Conservation (phyloP, 2,888 invertebrate genomes). For the Rambutsinella grinnellia region DNA sequence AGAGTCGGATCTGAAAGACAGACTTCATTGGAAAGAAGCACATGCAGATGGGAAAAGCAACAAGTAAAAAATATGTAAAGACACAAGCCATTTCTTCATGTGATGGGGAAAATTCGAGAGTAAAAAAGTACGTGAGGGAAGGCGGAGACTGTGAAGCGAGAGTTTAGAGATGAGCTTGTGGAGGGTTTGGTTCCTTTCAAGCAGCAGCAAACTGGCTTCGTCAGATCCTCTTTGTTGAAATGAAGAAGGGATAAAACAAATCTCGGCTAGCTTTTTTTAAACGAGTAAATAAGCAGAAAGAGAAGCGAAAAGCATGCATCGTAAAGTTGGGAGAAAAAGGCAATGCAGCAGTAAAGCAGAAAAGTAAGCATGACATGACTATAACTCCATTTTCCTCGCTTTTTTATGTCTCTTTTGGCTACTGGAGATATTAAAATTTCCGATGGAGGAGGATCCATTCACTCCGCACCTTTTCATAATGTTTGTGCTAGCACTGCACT, state of each 20-base stretch:
- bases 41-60: neutral
- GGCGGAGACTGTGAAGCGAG: slow-evolving; percentile 50
- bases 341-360: slow-evolving; percentile 41
- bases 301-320: neutral
- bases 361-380: slow-evolving; percentile 33
- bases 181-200: slow-evolving; percentile 53
- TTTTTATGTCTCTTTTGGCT: neutral
- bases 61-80: neutral
- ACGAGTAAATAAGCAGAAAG: neutral
- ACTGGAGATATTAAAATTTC: neutral
- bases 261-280: slow-evolving; percentile 1
- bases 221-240: slow-evolving; percentile 23
- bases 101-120: neutral
- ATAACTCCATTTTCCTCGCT: neutral
- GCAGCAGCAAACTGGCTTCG: slow-evolving; percentile 42
- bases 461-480: too few relatives aligned
- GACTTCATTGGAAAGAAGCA: neutral
- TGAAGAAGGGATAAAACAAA: slow-evolving; percentile 4
- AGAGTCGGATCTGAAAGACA: neutral
- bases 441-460: neutral
- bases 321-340: slow-evolving; percentile 5
- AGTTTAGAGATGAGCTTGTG: slow-evolving; percentile 43
- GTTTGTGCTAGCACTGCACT: too few relatives aligned
- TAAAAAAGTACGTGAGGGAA: slow-evolving; percentile 28
- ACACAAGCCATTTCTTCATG: neutral